phyloP scores from a whole-genome alignment of 2,888 invertebrate genomes.

The Xanthia icteritia region DNA sequence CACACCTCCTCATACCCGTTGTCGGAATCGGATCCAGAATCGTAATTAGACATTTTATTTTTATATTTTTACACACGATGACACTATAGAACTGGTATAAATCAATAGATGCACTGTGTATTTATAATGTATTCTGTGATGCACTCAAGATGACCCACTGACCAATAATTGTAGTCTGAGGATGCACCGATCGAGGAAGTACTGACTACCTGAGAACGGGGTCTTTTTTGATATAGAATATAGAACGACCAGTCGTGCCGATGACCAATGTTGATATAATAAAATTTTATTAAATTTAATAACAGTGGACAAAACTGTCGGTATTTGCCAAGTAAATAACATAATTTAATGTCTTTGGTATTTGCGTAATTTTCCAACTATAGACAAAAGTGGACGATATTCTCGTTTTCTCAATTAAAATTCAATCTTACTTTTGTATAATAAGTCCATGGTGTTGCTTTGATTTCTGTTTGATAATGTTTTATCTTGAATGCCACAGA shows the following conservation, averaged over 20 bases:
- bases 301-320: neutral
- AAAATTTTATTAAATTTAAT: neutral
- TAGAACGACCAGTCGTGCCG: neutral
- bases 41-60: slow-evolving; percentile 42
- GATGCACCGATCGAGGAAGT: neutral
- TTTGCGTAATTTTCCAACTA: slow-evolving; percentile 50
- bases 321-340: slow-evolving; percentile 3
- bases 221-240: neutral
- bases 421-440: too few relatives aligned
- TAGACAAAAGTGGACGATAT: slow-evolving; percentile 30
- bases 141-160: too few relatives aligned
- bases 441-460: neutral
- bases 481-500: too few relatives aligned
- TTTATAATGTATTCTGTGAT: too few relatives aligned
- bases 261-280: neutral
- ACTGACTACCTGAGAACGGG: neutral
- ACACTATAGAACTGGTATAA: neutral
- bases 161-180: too few relatives aligned
- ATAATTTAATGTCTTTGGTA: neutral
- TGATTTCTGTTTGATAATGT: too few relatives aligned
- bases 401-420: too few relatives aligned
- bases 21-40: slow-evolving; percentile 71
- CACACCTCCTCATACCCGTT: slow-evolving; percentile 46
- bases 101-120: neutral
- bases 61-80: neutral